These are phyloP conservation scores for Morelia viridis DNA, from an alignment of 2,797 vertebrate genomes.

Conservation along the genomic window DNA sequence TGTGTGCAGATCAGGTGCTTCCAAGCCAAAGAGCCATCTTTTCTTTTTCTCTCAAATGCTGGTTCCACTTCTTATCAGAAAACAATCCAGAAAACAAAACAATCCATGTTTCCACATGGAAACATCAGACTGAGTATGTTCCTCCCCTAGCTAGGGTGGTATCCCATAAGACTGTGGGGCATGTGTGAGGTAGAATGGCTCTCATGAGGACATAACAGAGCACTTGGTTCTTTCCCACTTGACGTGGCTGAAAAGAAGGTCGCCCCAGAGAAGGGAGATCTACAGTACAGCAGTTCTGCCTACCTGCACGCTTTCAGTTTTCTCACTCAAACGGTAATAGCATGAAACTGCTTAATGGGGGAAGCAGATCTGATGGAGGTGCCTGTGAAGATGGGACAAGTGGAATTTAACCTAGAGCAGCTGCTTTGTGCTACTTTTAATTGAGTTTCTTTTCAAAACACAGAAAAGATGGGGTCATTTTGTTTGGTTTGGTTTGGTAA, in stretches of 20 bases:
- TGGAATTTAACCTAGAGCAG: background rate
- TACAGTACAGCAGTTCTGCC: no score
- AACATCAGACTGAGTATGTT: background rate
- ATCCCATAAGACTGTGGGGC: background rate
- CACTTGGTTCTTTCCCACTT: background rate
- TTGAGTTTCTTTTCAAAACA: background rate
- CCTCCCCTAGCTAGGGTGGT: background rate
- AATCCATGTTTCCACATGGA: background rate
- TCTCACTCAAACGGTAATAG: no score
- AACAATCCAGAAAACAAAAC: background rate
- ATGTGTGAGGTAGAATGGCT: background rate
- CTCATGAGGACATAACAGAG: background rate
- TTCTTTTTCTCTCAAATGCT: background rate
- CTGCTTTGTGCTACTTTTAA: slow-evolving; percentile 48
- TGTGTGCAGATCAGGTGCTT: slow-evolving; percentile 30
- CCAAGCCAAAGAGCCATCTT: background rate
- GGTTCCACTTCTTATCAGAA: background rate
- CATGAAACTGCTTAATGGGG: background rate
- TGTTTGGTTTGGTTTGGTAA: background rate
- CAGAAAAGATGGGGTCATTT: background rate
- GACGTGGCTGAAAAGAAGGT: background rate
- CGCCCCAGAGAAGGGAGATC: background rate
- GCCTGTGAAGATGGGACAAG: background rate
- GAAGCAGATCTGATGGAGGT: background rate
- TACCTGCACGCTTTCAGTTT: background rate